These are phyloP conservation scores for Thymelicus acteon DNA, from an alignment of 2,888 invertebrate species.

Conservation along the genomic window DNA sequence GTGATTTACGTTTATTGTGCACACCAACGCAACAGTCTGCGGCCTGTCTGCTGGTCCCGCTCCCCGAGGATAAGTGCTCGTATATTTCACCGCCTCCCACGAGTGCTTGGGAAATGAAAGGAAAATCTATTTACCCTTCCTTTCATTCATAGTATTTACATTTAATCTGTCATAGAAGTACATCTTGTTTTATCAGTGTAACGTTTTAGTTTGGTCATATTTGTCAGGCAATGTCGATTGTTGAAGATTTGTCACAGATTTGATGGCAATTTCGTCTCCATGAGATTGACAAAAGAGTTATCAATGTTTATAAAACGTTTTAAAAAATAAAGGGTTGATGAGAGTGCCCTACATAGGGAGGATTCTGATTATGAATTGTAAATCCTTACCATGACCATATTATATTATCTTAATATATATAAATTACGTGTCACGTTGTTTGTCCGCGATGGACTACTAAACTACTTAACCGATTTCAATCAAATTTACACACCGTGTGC, in stretches of 20 bases:
- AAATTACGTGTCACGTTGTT: too few relatives aligned
- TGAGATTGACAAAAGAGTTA: too few relatives aligned
- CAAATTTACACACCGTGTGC: too few relatives aligned
- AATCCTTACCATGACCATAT: too few relatives aligned
- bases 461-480: too few relatives aligned
- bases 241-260: not conserved
- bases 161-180: constrained; percentile 7
- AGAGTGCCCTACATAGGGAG: too few relatives aligned
- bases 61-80: constrained; percentile 30
- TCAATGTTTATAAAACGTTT: too few relatives aligned
- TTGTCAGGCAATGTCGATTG: not conserved
- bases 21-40: constrained; percentile 31
- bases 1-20: not conserved
- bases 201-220: too few relatives aligned
- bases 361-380: too few relatives aligned
- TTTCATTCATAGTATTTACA: constrained; percentile 10
- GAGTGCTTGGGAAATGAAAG: constrained; percentile 18
- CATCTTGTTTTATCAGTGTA: not conserved
- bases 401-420: too few relatives aligned
- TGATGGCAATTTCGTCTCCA: not conserved
- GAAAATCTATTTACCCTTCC: constrained; percentile 19
- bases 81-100: constrained; percentile 19
- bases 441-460: too few relatives aligned
- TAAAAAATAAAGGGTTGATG: too few relatives aligned
- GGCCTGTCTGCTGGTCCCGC: constrained; percentile 36